Evolutionary conservation across 2,797 vertebrate genomes (phyloP).

Genomic region (Phalanger gymnotis): DNA sequence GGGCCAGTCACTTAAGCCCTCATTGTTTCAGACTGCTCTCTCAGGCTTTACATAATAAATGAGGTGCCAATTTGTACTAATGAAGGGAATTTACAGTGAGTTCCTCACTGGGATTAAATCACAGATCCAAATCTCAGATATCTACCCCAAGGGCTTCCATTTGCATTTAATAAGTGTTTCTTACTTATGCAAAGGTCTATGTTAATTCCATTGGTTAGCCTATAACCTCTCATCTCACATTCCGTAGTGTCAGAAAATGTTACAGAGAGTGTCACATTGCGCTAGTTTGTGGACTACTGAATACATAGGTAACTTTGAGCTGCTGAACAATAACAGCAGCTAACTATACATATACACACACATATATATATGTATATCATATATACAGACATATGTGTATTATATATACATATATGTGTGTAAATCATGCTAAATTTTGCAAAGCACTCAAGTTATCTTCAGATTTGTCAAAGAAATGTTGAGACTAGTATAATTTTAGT

Average conservation of each 20-base stretch:
- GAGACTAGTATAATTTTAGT: background rate
- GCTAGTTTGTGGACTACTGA: background rate
- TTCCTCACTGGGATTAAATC: background rate
- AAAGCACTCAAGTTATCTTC: background rate
- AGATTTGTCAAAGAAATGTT: background rate
- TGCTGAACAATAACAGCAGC: background rate
- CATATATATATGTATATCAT: background rate
- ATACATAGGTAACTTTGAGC: background rate
- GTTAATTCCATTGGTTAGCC: background rate
- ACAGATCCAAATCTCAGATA: background rate
- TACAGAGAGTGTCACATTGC: background rate
- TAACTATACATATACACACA: background rate
- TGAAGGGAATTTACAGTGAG: background rate
- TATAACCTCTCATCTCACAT: background rate
- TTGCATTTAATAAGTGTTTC: background rate
- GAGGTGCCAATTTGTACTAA: background rate
- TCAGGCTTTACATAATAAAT: background rate
- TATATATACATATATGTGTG: no score
- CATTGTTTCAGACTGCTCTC: background rate
- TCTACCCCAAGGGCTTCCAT: background rate
- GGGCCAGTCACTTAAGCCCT: background rate
- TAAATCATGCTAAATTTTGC: background rate
- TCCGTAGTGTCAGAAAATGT: background rate
- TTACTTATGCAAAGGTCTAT: background rate
- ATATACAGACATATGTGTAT: no score